Conservation (phyloP, 2,113 vertebrate genomes). For the Myotis lucifugus region DNA sequence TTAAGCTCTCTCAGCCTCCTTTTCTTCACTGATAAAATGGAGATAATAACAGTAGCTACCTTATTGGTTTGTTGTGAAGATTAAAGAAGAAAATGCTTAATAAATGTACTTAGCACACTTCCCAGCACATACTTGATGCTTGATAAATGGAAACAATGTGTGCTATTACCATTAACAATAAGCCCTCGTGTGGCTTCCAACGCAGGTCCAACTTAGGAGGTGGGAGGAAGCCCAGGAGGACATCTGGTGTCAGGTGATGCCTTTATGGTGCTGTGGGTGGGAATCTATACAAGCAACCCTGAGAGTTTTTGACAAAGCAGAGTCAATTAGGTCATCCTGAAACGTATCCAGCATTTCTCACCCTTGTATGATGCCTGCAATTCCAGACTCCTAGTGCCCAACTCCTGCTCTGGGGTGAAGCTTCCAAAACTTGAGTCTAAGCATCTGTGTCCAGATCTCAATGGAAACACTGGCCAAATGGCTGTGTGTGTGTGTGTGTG, state of each 20-base stretch:
- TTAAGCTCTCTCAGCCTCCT: neutral
- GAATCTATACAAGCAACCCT: neutral
- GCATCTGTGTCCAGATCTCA: neutral
- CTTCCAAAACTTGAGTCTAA: neutral
- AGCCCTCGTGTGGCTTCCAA: neutral
- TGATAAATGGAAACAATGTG: neutral
- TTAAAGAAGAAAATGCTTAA: neutral
- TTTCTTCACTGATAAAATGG: neutral
- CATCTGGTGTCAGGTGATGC: neutral
- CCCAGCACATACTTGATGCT: neutral
- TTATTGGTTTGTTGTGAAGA: neutral
- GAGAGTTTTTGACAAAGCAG: neutral
- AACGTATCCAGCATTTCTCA: accelerated
- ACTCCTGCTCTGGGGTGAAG: neutral
- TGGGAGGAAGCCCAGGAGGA: neutral
- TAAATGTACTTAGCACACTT: neutral
- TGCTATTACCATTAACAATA: neutral
- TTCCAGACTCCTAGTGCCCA: neutral
- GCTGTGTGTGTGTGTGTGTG: neutral
- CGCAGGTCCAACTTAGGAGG: neutral
- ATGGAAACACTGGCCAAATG: neutral
- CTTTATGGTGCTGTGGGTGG: neutral
- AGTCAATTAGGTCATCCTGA: neutral
- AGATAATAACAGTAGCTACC: neutral
- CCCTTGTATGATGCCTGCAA: neutral